These are phyloP conservation scores for Brachypteracias leptosomus DNA, from an alignment of 2,113 vertebrate species.

Conservation along the genomic window DNA sequence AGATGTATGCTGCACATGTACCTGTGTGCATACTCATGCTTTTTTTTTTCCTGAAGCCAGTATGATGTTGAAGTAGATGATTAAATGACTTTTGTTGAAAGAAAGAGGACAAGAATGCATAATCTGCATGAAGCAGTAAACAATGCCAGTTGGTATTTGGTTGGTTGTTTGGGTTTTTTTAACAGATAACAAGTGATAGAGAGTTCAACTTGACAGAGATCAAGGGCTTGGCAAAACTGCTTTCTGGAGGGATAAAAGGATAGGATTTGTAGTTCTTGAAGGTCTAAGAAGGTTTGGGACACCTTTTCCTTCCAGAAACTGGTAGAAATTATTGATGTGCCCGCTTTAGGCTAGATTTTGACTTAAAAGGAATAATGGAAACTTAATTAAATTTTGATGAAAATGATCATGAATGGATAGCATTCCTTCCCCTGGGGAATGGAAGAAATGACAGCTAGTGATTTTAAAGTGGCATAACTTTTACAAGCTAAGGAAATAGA, in stretches of 20 bases:
- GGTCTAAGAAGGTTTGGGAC: not conserved
- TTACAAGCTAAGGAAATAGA: not conserved
- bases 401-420: not conserved
- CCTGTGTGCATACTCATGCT: rapidly evolving
- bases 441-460: not conserved
- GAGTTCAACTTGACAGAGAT: not conserved
- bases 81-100: not conserved
- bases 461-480: not conserved
- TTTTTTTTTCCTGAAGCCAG: not conserved
- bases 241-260: not conserved
- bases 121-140: not conserved
- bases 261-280: not conserved
- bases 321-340: not conserved
- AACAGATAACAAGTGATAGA: not conserved
- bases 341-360: not conserved
- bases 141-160: not conserved
- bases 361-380: not conserved
- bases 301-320: not conserved
- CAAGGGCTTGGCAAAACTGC: not conserved
- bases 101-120: not conserved
- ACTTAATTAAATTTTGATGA: not conserved
- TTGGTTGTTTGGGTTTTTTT: not conserved
- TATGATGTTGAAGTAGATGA: not conserved
- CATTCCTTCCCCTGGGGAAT: not conserved
- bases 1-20: rapidly evolving